These are phyloP conservation scores for Diplodus sargus DNA, from an alignment of 2,797 vertebrate genomes.

Conservation along the genomic window DNA sequence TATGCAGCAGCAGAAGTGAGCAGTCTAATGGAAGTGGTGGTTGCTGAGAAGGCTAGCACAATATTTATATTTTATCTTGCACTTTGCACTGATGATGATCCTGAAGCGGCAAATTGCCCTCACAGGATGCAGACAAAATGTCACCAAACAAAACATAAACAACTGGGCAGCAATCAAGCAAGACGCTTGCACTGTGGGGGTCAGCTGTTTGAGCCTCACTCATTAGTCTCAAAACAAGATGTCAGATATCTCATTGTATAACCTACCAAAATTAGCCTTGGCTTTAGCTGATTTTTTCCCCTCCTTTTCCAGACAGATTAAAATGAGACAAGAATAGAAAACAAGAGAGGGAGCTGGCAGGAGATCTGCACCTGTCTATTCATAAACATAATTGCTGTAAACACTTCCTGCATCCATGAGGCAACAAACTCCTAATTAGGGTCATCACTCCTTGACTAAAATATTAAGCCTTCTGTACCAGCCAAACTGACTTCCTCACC, in stretches of 20 bases:
- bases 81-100: conserved; percentile 64
- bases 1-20: conserved; percentile 68
- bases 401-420: conserved; percentile 38
- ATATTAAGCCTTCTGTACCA: conserved; percentile 20
- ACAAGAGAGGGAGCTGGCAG: conserved; percentile 33
- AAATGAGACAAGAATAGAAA: conserved; percentile 54
- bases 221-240: conserved; percentile 53
- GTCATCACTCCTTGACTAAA: conserved; percentile 26
- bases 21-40: conserved; percentile 55
- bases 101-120: conserved; percentile 47
- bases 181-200: conserved; percentile 23
- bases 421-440: conserved; percentile 42
- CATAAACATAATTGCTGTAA: conserved; percentile 52
- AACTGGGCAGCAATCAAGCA: conserved; percentile 40
- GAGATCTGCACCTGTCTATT: conserved; percentile 56
- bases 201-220: conserved; percentile 28
- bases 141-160: conserved; percentile 57
- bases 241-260: conserved; percentile 37
- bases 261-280: conserved; percentile 47
- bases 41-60: conserved; percentile 44
- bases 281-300: conserved; percentile 17
- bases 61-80: conserved; percentile 71
- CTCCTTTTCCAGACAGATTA: conserved; percentile 40
- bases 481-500: conserved; percentile 13
- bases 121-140: conserved; percentile 54